Conservation (phyloP, 1,140 invertebrate genomes). For the Meteorus sp. region DNA sequence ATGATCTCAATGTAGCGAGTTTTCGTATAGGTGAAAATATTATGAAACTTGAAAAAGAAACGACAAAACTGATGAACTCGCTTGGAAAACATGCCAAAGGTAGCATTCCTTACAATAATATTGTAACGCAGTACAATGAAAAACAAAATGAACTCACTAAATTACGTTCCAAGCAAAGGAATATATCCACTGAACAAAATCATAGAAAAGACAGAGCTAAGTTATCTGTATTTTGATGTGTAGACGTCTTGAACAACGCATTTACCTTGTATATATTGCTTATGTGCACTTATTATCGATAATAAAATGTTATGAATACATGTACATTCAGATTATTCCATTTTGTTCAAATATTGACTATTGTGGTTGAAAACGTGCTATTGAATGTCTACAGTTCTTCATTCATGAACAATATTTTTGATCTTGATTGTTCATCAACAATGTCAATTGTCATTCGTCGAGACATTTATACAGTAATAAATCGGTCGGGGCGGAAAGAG, state of each 20-base stretch:
- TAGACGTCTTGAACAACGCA: constrained; percentile 28
- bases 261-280: constrained; percentile 41
- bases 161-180: constrained; percentile 65
- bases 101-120: constrained; percentile 62
- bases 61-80: constrained; percentile 67
- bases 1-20: constrained; percentile 74
- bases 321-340: no score
- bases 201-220: constrained; percentile 70
- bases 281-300: constrained; percentile 12
- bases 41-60: constrained; percentile 67
- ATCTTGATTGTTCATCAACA: no score
- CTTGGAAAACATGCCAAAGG: constrained; percentile 64
- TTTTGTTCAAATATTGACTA: no score
- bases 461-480: no score
- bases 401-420: no score
- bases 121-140: constrained; percentile 63
- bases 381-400: no score
- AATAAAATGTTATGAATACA: constrained; percentile 15
- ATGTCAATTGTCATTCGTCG: no score
- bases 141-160: constrained; percentile 65
- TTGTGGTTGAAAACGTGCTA: no score
- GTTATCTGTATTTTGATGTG: constrained; percentile 66
- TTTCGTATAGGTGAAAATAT: constrained; percentile 76
- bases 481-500: no score
- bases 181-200: constrained; percentile 70